These are phyloP conservation scores for Stenolophus ochropezus DNA, from an alignment of 2,888 invertebrate genomes.

Conservation along the genomic window DNA sequence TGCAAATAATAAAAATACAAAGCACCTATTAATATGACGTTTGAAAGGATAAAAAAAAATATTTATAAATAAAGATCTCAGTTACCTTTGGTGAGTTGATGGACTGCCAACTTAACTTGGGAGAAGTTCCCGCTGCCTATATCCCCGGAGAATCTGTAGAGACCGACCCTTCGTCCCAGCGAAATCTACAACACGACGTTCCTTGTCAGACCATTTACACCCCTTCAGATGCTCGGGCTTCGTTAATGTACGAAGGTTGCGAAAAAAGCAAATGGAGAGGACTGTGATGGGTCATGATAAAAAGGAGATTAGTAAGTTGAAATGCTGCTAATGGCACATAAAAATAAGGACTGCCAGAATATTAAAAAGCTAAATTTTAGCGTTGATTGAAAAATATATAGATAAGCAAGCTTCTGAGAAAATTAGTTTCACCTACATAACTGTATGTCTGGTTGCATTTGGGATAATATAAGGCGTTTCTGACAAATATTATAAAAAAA, in stretches of 20 bases:
- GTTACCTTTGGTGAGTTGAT: slow-evolving; percentile 82
- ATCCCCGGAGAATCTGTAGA: slow-evolving; percentile 84
- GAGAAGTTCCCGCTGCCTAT: slow-evolving; percentile 87
- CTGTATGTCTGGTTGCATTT: too few species aligned
- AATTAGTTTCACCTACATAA: too few species aligned
- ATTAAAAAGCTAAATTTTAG: too few species aligned
- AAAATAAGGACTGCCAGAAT: background rate
- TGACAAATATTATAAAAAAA: too few species aligned
- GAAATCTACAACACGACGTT: slow-evolving; percentile 72
- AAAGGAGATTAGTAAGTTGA: background rate
- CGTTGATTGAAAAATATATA: too few species aligned
- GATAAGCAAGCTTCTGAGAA: too few species aligned
- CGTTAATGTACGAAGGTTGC: background rate
- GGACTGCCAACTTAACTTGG: slow-evolving; percentile 84
- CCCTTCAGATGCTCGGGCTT: background rate
- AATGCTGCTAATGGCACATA: background rate
- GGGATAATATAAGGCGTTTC: too few species aligned
- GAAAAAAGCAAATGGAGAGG: background rate
- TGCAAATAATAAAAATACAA: too few species aligned
- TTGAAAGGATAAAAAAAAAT: too few species aligned
- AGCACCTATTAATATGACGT: too few species aligned
- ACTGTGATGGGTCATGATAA: background rate
- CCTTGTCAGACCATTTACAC: background rate
- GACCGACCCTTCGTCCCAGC: slow-evolving; percentile 83
- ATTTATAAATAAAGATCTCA: background rate